Evolutionary conservation across 2,113 vertebrate species (phyloP).

Genomic region (human): DNA sequence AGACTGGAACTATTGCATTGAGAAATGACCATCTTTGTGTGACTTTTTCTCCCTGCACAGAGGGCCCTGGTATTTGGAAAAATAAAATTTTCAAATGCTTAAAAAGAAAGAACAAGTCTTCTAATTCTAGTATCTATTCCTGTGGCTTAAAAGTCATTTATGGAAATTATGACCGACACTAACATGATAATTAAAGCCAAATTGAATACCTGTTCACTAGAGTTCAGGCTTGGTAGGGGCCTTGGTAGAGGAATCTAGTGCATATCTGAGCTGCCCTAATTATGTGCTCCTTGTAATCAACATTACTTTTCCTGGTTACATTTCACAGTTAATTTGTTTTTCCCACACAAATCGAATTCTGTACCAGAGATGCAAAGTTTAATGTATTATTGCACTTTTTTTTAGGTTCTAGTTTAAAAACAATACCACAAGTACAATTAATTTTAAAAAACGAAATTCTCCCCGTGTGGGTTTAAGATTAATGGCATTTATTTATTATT

Average conservation of each 20-base stretch:
- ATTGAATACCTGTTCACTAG: constrained; percentile 59
- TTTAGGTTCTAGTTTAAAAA: constrained; percentile 47
- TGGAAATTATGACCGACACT: constrained; percentile 67
- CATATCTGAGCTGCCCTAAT: constrained; percentile 65
- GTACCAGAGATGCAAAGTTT: constrained; percentile 40
- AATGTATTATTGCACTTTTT: constrained; percentile 44
- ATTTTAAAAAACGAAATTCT: constrained; percentile 53
- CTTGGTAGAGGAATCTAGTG: constrained; percentile 38
- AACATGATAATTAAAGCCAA: constrained; percentile 77
- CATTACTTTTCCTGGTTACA: constrained; percentile 71
- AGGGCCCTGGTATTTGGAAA: neutral
- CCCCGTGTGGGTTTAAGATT: constrained; percentile 47
- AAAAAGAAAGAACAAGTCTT: neutral
- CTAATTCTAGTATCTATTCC: constrained; percentile 37
- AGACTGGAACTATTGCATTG: neutral
- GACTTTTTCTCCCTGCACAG: neutral
- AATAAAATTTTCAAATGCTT: neutral
- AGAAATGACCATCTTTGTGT: neutral
- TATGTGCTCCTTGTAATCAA: constrained; percentile 73
- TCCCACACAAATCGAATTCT: constrained; percentile 65
- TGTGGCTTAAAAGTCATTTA: constrained; percentile 69
- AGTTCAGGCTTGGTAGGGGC: constrained; percentile 48
- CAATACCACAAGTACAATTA: constrained; percentile 55
- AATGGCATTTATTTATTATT: constrained; percentile 64
- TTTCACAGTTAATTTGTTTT: constrained; percentile 72